phyloP scores from a whole-genome alignment of 30 jellyfish, hydroid and myxozoan genomes.

The Morbakka virulenta region DNA sequence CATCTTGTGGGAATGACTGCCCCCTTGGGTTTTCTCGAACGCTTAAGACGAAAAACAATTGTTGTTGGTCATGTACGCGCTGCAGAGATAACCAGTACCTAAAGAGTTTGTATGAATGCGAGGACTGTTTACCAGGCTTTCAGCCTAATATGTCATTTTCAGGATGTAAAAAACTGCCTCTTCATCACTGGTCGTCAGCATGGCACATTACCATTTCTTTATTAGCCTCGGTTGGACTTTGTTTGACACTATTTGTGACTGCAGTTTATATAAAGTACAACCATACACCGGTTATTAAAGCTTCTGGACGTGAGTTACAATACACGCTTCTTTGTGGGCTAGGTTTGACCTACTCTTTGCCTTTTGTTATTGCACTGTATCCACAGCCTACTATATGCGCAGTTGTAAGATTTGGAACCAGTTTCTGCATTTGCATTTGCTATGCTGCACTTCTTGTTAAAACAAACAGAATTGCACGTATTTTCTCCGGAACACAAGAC shows the following conservation, averaged over 20 bases:
- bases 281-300: slow-evolving; percentile 77
- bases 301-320: slow-evolving; percentile 79
- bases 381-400: slow-evolving; percentile 63
- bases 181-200: slow-evolving; percentile 43
- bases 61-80: slow-evolving; percentile 79
- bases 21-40: slow-evolving; percentile 30
- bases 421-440: slow-evolving; percentile 64
- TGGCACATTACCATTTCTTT: slow-evolving; percentile 68
- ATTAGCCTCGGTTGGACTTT: slow-evolving; percentile 69
- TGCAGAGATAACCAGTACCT: slow-evolving; percentile 62
- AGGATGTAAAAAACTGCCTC: slow-evolving; percentile 50
- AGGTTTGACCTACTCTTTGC: slow-evolving; percentile 34
- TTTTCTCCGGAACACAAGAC: slow-evolving; percentile 79
- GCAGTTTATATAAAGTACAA: slow-evolving; percentile 38
- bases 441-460: slow-evolving; percentile 74
- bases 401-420: slow-evolving; percentile 74
- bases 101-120: slow-evolving; percentile 24
- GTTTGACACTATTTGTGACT: slow-evolving; percentile 53
- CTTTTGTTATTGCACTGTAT: slow-evolving; percentile 68
- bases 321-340: slow-evolving; percentile 66
- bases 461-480: slow-evolving; percentile 90
- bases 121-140: slow-evolving; percentile 35
- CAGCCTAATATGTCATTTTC: slow-evolving; percentile 13
- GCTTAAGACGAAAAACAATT: slow-evolving; percentile 16
- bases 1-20: slow-evolving; percentile 54